Percentiles rank a stretch among this genome's conserved stretches.
Conservation (phyloP, 2,113 vertebrate genomes). For the Oreochromis tanganicae region DNA sequence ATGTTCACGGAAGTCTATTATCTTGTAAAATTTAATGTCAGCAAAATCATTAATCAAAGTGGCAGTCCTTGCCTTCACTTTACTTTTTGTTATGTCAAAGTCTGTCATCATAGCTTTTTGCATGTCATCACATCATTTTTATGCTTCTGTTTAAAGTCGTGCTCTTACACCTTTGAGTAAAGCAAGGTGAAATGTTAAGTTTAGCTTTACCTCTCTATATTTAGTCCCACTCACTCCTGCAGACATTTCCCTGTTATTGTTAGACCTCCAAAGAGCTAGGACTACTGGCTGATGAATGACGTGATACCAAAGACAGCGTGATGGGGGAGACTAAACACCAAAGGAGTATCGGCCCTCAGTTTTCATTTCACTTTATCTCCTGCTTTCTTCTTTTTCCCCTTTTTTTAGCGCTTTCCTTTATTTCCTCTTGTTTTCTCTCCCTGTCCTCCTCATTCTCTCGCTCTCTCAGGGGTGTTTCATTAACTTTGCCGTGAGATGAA, state of each 20-base stretch:
- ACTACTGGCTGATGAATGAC: slow-evolving; percentile 54
- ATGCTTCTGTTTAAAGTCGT: background rate
- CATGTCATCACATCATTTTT: slow-evolving; percentile 43
- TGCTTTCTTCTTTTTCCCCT: background rate
- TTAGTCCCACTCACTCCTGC: slow-evolving; percentile 8
- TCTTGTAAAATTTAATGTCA: slow-evolving; percentile 24
- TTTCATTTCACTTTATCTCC: slow-evolving; percentile 22
- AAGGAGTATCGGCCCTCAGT: background rate
- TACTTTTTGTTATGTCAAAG: slow-evolving; percentile 14
- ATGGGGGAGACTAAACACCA: slow-evolving; percentile 63
- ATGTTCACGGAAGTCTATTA: background rate
- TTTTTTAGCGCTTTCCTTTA: background rate
- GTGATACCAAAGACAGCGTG: slow-evolving; percentile 36
- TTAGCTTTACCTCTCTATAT: slow-evolving; percentile 16
- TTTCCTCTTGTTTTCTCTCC: background rate
- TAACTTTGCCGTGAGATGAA: slow-evolving; percentile 54
- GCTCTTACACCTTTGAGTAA: background rate
- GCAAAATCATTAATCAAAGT: slow-evolving; percentile 9
- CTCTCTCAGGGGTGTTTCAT: slow-evolving; percentile 55
- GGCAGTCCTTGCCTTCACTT: background rate
- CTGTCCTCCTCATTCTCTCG: background rate
- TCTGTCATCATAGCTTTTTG: slow-evolving; percentile 14
- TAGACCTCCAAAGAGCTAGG: slow-evolving; percentile 2
- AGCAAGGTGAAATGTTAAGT: slow-evolving; percentile 36
- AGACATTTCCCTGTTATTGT: slow-evolving; percentile 48